These are phyloP conservation scores for Zoanthus gigantus DNA, from an alignment of 92 coral and sea anemone species.

Conservation along the genomic window DNA sequence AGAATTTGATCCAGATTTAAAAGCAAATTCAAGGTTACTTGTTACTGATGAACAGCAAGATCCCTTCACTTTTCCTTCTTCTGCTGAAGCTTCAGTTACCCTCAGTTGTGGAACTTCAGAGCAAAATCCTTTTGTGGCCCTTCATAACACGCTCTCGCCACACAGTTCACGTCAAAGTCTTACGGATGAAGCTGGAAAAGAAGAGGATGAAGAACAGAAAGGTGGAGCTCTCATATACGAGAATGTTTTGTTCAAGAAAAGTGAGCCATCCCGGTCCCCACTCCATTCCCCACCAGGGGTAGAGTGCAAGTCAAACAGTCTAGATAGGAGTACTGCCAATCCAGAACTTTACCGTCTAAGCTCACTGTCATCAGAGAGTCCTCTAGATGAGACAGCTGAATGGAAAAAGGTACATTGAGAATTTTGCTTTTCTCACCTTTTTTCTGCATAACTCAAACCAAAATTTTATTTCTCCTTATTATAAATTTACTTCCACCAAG, in stretches of 20 bases:
- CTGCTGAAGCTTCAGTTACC: slow-evolving; percentile 3
- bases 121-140: slow-evolving; percentile 57
- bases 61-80: slow-evolving; percentile 76
- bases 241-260: slow-evolving; percentile 87
- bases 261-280: slow-evolving; percentile 52
- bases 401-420: slow-evolving; percentile 87
- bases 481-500: no score
- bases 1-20: slow-evolving; percentile 42
- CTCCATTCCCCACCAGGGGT: background rate
- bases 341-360: slow-evolving; percentile 72
- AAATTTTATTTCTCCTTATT: no score
- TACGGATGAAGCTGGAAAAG: slow-evolving; percentile 23
- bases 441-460: background rate
- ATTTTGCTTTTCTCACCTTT: background rate
- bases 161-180: slow-evolving; percentile 70
- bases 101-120: background rate
- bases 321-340: background rate
- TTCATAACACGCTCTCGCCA: slow-evolving; percentile 75
- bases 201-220: slow-evolving; percentile 38
- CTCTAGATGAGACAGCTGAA: slow-evolving; percentile 89
- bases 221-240: slow-evolving; percentile 84
- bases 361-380: slow-evolving; percentile 69
- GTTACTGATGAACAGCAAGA: slow-evolving; percentile 58
- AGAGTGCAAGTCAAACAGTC: slow-evolving; percentile 17
- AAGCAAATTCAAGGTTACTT: background rate